Percentiles rank a stretch among this genome's conserved stretches.
Conservation (phyloP, 2,888 invertebrate genomes). For the Onthophagus sagittarius region DNA sequence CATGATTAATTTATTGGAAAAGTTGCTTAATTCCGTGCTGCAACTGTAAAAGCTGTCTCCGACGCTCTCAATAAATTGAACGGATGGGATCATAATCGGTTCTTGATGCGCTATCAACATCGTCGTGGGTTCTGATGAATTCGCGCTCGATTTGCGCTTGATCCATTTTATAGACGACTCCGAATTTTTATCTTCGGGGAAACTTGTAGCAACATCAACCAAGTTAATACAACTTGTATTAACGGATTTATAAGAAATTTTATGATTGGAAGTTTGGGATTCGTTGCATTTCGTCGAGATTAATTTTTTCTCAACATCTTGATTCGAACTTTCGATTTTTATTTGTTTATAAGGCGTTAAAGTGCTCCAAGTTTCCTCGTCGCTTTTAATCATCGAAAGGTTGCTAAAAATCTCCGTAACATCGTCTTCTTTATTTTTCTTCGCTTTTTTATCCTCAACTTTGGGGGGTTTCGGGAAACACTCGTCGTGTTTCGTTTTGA, state of each 20-base stretch:
- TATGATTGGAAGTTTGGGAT: background rate
- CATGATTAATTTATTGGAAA: background rate
- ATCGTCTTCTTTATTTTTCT: background rate
- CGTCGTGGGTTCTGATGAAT: background rate
- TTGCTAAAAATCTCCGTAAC: background rate
- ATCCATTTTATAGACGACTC: background rate
- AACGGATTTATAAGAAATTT: background rate
- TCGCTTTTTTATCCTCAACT: background rate
- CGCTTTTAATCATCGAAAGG: background rate
- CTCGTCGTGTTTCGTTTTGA: slow-evolving; percentile 6
- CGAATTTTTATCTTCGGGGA: background rate
- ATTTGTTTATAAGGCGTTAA: background rate
- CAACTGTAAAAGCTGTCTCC: background rate
- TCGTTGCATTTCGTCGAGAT: background rate
- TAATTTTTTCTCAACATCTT: background rate
- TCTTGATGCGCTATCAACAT: background rate
- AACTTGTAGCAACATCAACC: background rate
- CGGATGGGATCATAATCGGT: background rate
- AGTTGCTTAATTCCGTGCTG: background rate
- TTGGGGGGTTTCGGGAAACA: background rate
- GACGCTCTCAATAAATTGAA: background rate
- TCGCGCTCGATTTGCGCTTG: background rate
- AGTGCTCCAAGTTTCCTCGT: background rate
- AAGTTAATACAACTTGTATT: background rate
- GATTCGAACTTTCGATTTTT: background rate